These are phyloP conservation scores for Phallusia fumigata DNA, from an alignment of 23 tunicate species.

Conservation along the genomic window DNA sequence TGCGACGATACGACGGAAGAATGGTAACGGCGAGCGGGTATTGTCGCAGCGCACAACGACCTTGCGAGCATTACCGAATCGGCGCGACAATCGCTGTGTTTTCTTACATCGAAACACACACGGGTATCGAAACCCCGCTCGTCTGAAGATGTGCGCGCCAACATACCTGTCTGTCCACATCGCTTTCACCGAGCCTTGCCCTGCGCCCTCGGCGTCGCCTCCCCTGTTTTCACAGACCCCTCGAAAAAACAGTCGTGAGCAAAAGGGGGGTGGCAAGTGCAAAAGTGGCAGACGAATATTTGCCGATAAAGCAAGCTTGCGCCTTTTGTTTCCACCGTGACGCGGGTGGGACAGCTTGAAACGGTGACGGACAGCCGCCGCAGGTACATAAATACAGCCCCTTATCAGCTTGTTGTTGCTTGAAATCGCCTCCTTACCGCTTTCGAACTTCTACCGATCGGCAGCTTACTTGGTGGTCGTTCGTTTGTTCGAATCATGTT, in stretches of 20 bases:
- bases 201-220: constrained; percentile 40
- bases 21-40: background rate
- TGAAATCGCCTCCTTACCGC: no score
- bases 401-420: no score
- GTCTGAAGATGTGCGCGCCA: background rate
- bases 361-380: background rate
- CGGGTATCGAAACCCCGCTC: background rate
- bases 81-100: background rate
- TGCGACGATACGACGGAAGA: background rate
- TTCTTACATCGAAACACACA: constrained; percentile 3
- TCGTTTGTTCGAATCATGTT: background rate
- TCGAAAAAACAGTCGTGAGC: background rate
- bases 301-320: background rate
- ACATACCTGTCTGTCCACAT: constrained; percentile 56
- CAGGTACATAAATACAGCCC: constrained; percentile 3
- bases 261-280: background rate
- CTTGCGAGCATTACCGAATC: constrained; percentile 1
- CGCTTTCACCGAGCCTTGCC: constrained; percentile 17
- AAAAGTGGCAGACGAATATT: background rate
- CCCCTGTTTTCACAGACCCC: constrained; percentile 28
- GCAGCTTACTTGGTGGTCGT: background rate
- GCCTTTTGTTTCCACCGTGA: background rate
- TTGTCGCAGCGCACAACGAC: background rate
- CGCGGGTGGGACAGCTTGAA: background rate
- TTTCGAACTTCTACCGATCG: background rate